phyloP scores from a whole-genome alignment of 23 tunicate genomes.

The Ascidia mentula region DNA sequence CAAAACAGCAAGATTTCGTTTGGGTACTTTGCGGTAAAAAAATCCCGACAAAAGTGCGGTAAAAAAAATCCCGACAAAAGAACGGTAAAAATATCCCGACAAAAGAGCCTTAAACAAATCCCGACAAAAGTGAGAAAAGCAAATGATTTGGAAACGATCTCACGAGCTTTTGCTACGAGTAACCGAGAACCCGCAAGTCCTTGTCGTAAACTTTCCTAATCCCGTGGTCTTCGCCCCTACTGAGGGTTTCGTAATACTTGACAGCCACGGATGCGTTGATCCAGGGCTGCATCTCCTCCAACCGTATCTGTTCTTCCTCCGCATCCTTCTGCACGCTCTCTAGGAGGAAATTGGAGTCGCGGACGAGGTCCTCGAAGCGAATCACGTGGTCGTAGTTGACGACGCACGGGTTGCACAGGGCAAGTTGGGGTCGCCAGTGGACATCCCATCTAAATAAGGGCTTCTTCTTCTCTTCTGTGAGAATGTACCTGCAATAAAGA shows the following conservation, averaged over 20 bases:
- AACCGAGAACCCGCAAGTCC: conserved; percentile 32
- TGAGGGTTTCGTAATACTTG: conserved; percentile 8
- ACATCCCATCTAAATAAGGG: conserved; percentile 20
- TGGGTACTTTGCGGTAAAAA: no score
- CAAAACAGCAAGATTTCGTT: no score
- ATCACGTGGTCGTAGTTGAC: conserved; percentile 56
- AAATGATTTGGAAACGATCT: no score
- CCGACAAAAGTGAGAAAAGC: no score
- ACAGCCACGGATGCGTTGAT: conserved; percentile 11
- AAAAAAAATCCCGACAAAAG: no score
- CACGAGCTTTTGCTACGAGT: conserved; percentile 6
- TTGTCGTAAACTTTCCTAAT: conserved; percentile 29
- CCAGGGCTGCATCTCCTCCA: conserved; percentile 20
- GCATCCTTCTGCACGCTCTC: conserved; percentile 49
- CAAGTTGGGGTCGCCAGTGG: conserved; percentile 68
- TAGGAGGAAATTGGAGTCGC: conserved; percentile 42
- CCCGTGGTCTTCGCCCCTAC: background rate
- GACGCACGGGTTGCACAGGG: conserved; percentile 71
- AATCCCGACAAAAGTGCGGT: no score
- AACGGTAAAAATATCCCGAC: no score
- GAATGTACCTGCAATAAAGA: conserved; percentile 8
- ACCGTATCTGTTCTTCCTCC: background rate
- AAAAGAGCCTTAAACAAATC: no score
- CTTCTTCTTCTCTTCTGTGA: background rate
- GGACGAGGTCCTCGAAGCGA: conserved; percentile 45